These are phyloP conservation scores for Isotomurus palustris DNA, from an alignment of 2,888 invertebrate species.

Conservation along the genomic window DNA sequence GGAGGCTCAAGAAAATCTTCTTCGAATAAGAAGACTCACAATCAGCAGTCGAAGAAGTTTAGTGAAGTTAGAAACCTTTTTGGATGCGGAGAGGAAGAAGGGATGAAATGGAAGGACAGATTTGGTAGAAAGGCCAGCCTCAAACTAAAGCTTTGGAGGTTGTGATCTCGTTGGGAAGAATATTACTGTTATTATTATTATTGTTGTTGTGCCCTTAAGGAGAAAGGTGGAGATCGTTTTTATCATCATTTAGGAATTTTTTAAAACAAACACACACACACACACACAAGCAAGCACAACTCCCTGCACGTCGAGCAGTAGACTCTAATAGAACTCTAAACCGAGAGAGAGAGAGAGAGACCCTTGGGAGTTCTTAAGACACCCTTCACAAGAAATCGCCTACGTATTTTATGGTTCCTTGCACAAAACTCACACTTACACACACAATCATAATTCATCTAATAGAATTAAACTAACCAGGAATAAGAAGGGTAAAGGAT, in stretches of 20 bases:
- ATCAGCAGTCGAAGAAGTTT: too few species aligned
- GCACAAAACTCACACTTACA: too few species aligned
- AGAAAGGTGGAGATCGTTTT: neutral
- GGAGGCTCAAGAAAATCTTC: neutral
- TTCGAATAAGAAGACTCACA: neutral
- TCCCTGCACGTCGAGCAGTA: neutral
- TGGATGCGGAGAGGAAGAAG: neutral
- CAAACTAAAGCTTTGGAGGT: too few species aligned
- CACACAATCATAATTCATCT: too few species aligned
- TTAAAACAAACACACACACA: neutral
- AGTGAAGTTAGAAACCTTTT: too few species aligned
- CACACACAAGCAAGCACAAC: neutral
- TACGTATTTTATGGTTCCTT: too few species aligned
- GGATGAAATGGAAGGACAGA: slow-evolving; percentile 3
- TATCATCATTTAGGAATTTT: neutral
- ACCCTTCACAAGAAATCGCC: too few species aligned
- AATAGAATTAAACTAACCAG: too few species aligned
- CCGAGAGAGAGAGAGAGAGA: neutral
- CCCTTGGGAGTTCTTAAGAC: neutral
- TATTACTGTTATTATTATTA: too few species aligned
- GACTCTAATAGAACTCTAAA: neutral
- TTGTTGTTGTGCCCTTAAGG: neutral
- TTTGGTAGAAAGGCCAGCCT: too few species aligned
- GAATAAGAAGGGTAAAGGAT: too few species aligned
- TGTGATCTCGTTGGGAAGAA: too few species aligned